Evolutionary conservation across 2,113 vertebrate genomes (phyloP), one percentile per base, ranked within the genome.

Genomic region (Lanius ludovicianus): DNA sequence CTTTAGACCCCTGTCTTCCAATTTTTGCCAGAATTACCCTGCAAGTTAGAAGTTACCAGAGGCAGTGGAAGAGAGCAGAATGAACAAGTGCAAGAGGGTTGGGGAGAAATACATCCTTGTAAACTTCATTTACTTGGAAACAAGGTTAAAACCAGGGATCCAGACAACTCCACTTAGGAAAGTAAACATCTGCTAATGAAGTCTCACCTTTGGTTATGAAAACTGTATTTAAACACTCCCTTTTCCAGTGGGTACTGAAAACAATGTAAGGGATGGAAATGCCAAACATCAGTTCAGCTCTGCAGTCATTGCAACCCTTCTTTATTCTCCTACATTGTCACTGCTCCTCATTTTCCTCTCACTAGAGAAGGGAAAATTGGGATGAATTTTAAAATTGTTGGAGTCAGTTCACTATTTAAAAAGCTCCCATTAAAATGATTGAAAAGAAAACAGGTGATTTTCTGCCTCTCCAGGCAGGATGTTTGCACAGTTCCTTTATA

Each of bases 51-150:
- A 60, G 37, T 53, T 47, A 44, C 20, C 21, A 14, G 20, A 42
- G 15, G 37, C n/a, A 25, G 27, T 4, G 9, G 15, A 28, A 86
- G 33, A 84, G 9, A 11, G 8, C 17, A 15, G 15, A 46, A 81
- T 28, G 37, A 63, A 30, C 20, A 10, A 0, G 7, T 1, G 13
- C 0, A 19, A 6, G 9, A 5, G 3, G 1, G 8, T 0, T 18
- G 8, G 28, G 19, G 19, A 11, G 5, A 18, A 42, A 68, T 23
- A 22, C 4, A 53, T 57, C 37, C 42, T 70, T 42, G 16, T 24
- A 63, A 84, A 9, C 12, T 18, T 50, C 4, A 11, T 50, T 78
- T 46, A 39, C 30, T 33, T 46, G 47, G 42, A 70, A 94, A 62
- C 6, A 30, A 27, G 23, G 12, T 33, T 50, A 62, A 84, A 80